A percentile compares a stretch with the other conserved stretches of the same genome.
These are phyloP conservation scores for Scalopus aquaticus DNA, from an alignment of 2,113 vertebrate species.

Conservation along the genomic window DNA sequence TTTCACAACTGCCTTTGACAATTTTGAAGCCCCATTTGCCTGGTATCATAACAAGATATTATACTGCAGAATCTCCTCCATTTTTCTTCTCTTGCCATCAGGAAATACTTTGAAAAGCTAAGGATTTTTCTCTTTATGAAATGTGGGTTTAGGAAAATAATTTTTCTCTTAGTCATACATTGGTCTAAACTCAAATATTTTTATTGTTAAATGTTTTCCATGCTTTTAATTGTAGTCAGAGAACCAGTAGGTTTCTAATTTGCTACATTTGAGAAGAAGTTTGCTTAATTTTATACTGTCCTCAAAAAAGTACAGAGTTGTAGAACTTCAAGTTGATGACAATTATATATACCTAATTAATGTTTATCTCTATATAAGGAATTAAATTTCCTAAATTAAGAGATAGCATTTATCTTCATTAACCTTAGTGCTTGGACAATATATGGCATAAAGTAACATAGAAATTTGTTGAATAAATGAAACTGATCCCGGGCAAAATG, in stretches of 20 bases:
- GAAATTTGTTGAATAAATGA: background rate
- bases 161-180: background rate
- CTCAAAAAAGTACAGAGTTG: background rate
- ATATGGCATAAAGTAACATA: background rate
- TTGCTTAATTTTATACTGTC: background rate
- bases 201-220: background rate
- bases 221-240: background rate
- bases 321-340: background rate
- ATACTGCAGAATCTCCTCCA: background rate
- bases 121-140: background rate
- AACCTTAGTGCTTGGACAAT: background rate
- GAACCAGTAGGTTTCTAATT: background rate
- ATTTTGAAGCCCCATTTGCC: no score
- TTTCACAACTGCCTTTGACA: no score
- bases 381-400: background rate
- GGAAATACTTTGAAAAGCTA: constrained; percentile 16
- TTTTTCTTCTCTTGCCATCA: background rate
- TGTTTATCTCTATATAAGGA: background rate
- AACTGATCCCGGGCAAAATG: no score
- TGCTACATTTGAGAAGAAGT: background rate
- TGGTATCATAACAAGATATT: background rate
- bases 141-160: background rate
- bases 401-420: background rate
- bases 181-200: background rate
- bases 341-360: background rate